Base-by-base conservation (phyloP, 1,140 invertebrate species). In the Drosophila trapezifrons region DNA sequence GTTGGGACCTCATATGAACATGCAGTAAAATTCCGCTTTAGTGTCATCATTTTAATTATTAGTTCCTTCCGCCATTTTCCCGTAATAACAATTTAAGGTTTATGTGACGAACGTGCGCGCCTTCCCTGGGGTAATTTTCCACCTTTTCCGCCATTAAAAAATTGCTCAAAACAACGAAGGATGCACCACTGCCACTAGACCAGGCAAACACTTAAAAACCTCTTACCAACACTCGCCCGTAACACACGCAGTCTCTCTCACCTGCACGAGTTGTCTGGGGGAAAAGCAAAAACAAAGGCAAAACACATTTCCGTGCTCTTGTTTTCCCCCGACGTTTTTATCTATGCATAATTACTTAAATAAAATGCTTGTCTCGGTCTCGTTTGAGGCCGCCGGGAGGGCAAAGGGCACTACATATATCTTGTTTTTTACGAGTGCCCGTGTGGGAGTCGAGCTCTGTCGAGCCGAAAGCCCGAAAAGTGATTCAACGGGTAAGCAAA, bases 281-380 rank as follows among this genome's bases (percentile, higher is more conserved):
- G 58, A 40, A 32, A 63, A 55, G 22, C 37, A 75, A 63, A 57
- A 55, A 63, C 46, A 75, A 58, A 57, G 63, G 56, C 56, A 25
- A 18, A 63, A 51, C 42, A 55, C 56, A 51, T 72, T 71, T 72
- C 52, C 42, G 37, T 43, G 37, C 42, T 17, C 12, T 37, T 35
- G 71, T 18, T 46, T 20, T 49, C 9, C 59, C 40, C 64, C 52
- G 56, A 45, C 58, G 54, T 63, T 64, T 74, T 59, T 63, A 54
- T 85, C 70, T 73, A 71, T 49, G 58, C 75, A 85, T 86, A 85
- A 85, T 85, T 85, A 80, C 74, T 67, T 78, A 65, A 85, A 86
- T 75, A 69, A 84, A 86, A 80, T 66, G 46, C 59, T 80, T 59
- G 73, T 62, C 56, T 74, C 20, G 43, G 51, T 52, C 42, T 55